Conservation (phyloP, 2,797 vertebrate genomes). For the Squalus acanthias region DNA sequence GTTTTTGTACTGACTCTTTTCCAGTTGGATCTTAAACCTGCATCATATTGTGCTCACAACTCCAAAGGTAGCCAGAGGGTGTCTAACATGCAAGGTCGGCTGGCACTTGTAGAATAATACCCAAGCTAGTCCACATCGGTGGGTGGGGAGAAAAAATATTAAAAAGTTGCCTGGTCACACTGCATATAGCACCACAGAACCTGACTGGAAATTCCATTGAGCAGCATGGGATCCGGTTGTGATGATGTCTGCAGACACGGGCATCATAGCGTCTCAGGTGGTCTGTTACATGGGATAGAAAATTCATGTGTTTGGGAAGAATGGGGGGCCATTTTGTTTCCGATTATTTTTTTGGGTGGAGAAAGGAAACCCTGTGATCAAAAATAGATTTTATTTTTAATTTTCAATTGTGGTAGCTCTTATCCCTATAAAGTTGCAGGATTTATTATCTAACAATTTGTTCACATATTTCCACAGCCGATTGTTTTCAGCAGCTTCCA, state of each 20-base stretch:
- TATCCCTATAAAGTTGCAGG: neutral
- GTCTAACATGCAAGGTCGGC: neutral
- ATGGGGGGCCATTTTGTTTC: neutral
- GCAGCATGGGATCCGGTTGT: neutral
- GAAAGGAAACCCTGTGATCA: neutral
- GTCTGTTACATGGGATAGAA: too few species aligned
- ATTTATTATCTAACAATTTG: neutral
- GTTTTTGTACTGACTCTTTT: neutral
- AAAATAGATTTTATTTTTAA: neutral
- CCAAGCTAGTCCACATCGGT: neutral
- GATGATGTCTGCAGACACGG: neutral
- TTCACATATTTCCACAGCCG: constrained; percentile 60
- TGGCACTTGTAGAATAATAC: neutral
- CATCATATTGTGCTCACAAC: neutral
- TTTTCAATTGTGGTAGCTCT: neutral
- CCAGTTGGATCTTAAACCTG: neutral
- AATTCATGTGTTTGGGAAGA: neutral
- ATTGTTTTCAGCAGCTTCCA: constrained; percentile 80
- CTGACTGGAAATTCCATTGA: neutral
- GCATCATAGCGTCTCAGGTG: neutral
- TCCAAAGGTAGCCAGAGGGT: neutral
- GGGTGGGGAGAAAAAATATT: neutral
- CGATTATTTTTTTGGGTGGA: neutral
- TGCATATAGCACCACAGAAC: neutral
- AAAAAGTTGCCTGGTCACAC: neutral